Evolutionary conservation across 2,888 invertebrate species (phyloP).

Genomic region (Scaptomyza caliginosa): DNA sequence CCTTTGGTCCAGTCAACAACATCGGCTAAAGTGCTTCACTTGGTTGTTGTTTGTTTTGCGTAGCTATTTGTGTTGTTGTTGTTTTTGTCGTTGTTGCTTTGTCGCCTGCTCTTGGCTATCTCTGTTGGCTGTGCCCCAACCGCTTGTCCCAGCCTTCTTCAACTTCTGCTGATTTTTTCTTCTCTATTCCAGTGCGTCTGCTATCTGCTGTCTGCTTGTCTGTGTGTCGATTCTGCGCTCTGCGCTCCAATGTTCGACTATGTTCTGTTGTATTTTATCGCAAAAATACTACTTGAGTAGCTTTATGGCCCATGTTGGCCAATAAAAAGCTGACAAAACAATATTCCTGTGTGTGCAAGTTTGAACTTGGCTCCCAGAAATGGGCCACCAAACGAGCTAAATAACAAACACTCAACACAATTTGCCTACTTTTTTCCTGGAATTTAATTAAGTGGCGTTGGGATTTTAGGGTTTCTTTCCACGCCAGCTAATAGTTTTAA

Average conservation of each 20-base stretch:
- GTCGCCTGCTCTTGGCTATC: conserved; percentile 58
- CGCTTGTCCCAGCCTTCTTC: conserved; percentile 66
- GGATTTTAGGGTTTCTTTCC: conserved; percentile 2
- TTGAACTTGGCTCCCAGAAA: conserved; percentile 40
- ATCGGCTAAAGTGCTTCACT: conserved; percentile 72
- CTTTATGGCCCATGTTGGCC: conserved; percentile 79
- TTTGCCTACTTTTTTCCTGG: conserved; percentile 41
- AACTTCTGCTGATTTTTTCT: conserved; percentile 25
- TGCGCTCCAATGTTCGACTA: conserved; percentile 24
- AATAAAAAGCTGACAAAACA: conserved; percentile 82
- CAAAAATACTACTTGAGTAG: conserved; percentile 82
- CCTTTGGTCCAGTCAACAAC: conserved; percentile 56
- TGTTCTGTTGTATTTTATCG: conserved; percentile 80
- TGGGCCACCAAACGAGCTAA: conserved; percentile 65
- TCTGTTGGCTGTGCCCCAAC: conserved; percentile 33
- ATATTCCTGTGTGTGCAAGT: conserved; percentile 73
- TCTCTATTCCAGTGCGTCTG: conserved; percentile 75
- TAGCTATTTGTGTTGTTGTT: conserved; percentile 50
- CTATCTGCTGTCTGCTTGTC: conserved; percentile 47
- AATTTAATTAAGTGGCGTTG: conserved; percentile 30
- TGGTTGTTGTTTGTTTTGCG: conserved; percentile 53
- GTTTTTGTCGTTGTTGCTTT: conserved; percentile 58
- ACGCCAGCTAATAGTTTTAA: background rate
- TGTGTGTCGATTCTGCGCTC: conserved; percentile 37
- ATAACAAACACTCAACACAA: conserved; percentile 21